A percentile compares a stretch with the other conserved stretches of the same genome.
phyloP scores from a whole-genome alignment of 2,113 vertebrate species.

The Siphamia tubifer region DNA sequence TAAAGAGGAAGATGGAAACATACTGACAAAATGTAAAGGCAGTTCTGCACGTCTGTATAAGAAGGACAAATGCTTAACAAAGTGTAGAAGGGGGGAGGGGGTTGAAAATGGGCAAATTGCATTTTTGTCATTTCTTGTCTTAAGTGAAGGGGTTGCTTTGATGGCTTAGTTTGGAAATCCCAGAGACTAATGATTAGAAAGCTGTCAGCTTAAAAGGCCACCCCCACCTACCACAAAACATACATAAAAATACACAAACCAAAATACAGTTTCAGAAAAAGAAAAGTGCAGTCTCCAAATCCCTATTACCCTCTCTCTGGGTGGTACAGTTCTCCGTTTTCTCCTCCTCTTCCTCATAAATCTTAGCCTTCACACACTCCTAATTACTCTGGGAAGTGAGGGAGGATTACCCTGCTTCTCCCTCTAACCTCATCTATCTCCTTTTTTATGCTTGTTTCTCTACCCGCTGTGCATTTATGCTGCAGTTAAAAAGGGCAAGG shows the following conservation, averaged over 20 bases:
- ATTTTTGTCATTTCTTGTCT: constrained; percentile 44
- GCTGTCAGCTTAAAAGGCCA: constrained; percentile 53
- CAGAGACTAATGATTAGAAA: constrained; percentile 54
- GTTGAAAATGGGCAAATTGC: constrained; percentile 3
- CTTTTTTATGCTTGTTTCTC: constrained; percentile 40
- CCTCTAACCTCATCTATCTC: constrained; percentile 55
- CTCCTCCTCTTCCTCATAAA: constrained; percentile 49
- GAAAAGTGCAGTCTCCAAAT: constrained; percentile 40
- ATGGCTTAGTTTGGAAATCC: constrained; percentile 52
- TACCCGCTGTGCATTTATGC: constrained; percentile 18
- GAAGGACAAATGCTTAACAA: constrained; percentile 14
- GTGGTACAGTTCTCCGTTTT: constrained; percentile 49
- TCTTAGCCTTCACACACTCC: constrained; percentile 37
- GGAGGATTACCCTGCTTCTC: constrained; percentile 55
- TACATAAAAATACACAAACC: constrained; percentile 30
- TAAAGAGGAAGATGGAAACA: neutral
- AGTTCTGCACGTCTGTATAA: neutral
- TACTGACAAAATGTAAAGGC: neutral
- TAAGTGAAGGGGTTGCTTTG: constrained; percentile 44
- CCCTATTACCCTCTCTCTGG: constrained; percentile 55
- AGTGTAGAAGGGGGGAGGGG: constrained; percentile 4
- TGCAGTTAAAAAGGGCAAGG: constrained; percentile 27
- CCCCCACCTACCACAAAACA: constrained; percentile 7
- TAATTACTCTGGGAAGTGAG: constrained; percentile 56
- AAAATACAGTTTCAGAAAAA: neutral